phyloP scores from a whole-genome alignment of 2,888 invertebrate genomes.

The Suillia variegata region DNA sequence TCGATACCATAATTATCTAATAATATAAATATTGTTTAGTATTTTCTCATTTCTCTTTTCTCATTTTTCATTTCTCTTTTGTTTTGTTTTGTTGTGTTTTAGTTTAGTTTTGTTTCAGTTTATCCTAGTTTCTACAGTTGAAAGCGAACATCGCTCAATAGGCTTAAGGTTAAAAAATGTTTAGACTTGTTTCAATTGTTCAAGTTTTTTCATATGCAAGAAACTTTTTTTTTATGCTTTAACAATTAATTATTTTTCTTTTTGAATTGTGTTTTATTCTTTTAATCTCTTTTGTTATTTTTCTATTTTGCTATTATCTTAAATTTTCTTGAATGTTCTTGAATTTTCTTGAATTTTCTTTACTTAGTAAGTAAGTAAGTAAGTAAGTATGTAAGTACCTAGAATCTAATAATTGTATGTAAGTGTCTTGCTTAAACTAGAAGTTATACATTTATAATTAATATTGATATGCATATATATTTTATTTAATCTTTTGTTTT shows the following conservation, averaged over 20 bases:
- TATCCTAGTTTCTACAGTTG: slow-evolving; percentile 45
- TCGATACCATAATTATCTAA: not conserved
- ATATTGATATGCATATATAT: slow-evolving; percentile 30
- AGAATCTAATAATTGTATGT: slow-evolving; percentile 46
- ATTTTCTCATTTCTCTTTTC: no score
- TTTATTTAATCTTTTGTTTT: slow-evolving; percentile 28
- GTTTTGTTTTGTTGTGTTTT: no score
- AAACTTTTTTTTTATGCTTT: slow-evolving; percentile 37
- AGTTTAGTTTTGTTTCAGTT: slow-evolving; percentile 25
- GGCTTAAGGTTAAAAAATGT: slow-evolving; percentile 31
- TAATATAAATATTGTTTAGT: not conserved
- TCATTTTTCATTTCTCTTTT: no score
- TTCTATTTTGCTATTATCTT: slow-evolving; percentile 15
- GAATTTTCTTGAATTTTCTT: slow-evolving; percentile 36
- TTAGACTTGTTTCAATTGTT: slow-evolving; percentile 23
- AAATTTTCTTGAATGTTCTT: slow-evolving; percentile 22
- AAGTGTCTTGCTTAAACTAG: slow-evolving; percentile 45
- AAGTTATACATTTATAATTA: slow-evolving; percentile 33
- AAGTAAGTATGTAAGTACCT: no score
- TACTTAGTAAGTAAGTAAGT: no score
- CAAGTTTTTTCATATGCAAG: slow-evolving; percentile 28
- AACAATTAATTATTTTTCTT: slow-evolving; percentile 7
- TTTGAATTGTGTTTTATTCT: slow-evolving; percentile 4
- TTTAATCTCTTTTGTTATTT: slow-evolving; percentile 13
- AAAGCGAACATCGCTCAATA: slow-evolving; percentile 56